Evolutionary conservation across 35 echinoderm and acorn worm species (phyloP).

Genomic region (Stichopus chloronotus): DNA sequence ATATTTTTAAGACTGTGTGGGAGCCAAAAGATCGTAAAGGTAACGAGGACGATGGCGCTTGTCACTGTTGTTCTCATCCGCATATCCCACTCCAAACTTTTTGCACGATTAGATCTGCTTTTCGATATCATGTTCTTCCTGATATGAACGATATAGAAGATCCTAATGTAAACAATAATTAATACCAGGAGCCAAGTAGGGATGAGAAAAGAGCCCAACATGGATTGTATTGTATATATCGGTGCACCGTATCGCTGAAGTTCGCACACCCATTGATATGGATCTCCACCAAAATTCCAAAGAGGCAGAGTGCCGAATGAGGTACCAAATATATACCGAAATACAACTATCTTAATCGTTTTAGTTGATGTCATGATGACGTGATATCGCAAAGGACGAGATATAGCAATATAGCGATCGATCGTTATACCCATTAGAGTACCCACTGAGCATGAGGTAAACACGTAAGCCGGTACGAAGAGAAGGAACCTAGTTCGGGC

Average conservation of each 20-base stretch:
- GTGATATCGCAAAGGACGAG: background rate
- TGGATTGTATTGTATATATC: background rate
- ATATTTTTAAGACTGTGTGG: slow-evolving; percentile 12
- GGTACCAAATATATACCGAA: background rate
- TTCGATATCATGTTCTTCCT: background rate
- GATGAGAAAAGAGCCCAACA: background rate
- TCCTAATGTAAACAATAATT: background rate
- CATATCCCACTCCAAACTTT: background rate
- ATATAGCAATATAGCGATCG: slow-evolving; percentile 6
- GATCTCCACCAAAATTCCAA: background rate
- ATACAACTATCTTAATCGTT: background rate
- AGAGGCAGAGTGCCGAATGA: background rate
- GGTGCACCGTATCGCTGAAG: background rate
- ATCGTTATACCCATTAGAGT: background rate
- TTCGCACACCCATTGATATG: background rate
- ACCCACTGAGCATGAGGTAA: background rate
- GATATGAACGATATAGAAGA: slow-evolving; percentile 9
- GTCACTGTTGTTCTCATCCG: slow-evolving; percentile 13
- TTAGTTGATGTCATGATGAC: slow-evolving; percentile 5
- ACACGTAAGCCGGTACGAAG: background rate
- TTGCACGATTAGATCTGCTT: background rate
- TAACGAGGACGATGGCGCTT: background rate
- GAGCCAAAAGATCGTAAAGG: slow-evolving; percentile 13
- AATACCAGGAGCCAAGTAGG: background rate
- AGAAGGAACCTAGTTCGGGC: background rate